Base-by-base conservation (phyloP, 2,888 invertebrate genomes). In the Meliscaeva auricollis region DNA sequence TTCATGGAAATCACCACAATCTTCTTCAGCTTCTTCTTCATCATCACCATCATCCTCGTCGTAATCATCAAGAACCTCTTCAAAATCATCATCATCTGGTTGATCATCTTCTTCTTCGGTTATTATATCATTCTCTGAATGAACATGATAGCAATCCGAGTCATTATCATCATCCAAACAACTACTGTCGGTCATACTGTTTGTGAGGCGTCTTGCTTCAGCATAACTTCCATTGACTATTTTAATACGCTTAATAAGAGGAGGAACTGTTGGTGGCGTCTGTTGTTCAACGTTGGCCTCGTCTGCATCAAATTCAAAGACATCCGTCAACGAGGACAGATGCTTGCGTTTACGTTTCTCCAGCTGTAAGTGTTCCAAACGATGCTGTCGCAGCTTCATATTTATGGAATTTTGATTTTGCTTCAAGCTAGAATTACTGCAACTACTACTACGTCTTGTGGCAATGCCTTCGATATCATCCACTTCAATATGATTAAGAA, bases 1-100 rank as follows among this genome's bases (percentile, higher is more conserved):
- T 82, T 91, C 90, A 44, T 90, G 90, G 56, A 88, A 88, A 75
- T 89, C 88, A 46, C 88, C 87, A 70, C 87, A 87, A 32, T 87
- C 74, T 50, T 85, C 87, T 46, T 69, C 87, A 0, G 30, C 60
- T 6, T 83, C 79, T 17, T 85, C 85, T 22, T 85, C 87, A 50
- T 87, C 83, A 32, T 88, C 88, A 6, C 88, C 87, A 15, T 88
- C 87, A 15, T 88, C 88, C 8, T 88, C 82, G 8, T 84, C 87
- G 17, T 84, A 87, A 22, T 78, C 82, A 50, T 84, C 87, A 2
- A 13, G 26, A 50, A 73, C 30, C 13, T 87, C 87, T 13, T 76
- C 84, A 44, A 75, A 75, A 1, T 79, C 75, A 11, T 87, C 81
- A 48, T 44, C 79, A 46, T 84, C 78, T 26, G 22, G 35, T 60